phyloP scores from a whole-genome alignment of 2,113 vertebrate genomes.

The Callipepla californica region DNA sequence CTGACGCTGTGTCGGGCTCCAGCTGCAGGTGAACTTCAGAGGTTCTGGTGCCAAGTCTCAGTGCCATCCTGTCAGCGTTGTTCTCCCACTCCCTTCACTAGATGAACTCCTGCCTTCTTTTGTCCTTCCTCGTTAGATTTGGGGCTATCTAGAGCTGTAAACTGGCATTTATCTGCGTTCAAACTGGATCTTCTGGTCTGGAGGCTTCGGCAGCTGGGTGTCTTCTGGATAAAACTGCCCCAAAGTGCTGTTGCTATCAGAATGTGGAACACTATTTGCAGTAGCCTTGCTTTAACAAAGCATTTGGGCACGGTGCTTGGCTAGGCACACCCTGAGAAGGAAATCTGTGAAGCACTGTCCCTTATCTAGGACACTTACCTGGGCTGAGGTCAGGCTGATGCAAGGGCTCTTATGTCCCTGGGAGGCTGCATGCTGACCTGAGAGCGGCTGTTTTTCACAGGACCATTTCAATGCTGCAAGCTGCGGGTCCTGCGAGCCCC shows the following conservation, averaged over 20 bases:
- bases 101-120: not conserved
- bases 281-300: constrained; percentile 59
- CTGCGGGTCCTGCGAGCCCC: not conserved
- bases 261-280: constrained; percentile 39
- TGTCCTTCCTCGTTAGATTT: not conserved
- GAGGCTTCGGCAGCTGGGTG: not conserved
- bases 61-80: not conserved
- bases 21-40: not conserved
- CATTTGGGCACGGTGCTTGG: constrained; percentile 27
- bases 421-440: not conserved
- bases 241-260: constrained; percentile 26
- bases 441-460: not conserved
- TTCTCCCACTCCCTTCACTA: not conserved
- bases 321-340: constrained; percentile 64
- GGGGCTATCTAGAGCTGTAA: not conserved
- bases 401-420: not conserved
- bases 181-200: constrained; percentile 31
- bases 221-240: not conserved
- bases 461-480: not conserved
- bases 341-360: constrained; percentile 57
- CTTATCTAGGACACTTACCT: constrained; percentile 64
- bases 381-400: constrained; percentile 65
- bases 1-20: not conserved
- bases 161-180: not conserved
- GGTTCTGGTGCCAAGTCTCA: not conserved